phyloP scores from a whole-genome alignment of 35 echinoderm and acorn worm genomes.

The Diadema setosum region DNA sequence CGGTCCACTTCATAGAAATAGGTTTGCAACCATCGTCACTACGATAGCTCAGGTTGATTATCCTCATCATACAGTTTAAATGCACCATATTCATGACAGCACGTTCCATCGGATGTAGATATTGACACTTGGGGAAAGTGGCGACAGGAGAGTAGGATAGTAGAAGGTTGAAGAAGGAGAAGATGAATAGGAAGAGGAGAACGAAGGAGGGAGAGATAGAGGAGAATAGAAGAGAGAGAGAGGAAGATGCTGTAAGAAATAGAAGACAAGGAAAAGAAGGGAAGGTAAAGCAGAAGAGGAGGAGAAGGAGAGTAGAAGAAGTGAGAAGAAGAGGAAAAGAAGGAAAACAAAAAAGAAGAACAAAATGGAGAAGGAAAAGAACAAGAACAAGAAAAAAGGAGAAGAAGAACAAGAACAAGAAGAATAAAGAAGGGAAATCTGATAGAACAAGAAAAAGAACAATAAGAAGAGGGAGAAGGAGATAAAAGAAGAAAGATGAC shows the following conservation, averaged over 20 bases:
- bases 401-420: neutral
- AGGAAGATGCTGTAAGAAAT: neutral
- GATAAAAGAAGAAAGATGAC: neutral
- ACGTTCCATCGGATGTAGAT: no score
- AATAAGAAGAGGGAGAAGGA: neutral
- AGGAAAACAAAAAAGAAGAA: neutral
- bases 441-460: neutral
- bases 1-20: no score
- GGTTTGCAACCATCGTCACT: no score
- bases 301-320: neutral
- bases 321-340: neutral
- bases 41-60: no score
- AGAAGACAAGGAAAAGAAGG: neutral
- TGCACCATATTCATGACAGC: no score
- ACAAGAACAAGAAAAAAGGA: neutral
- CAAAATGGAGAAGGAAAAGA: neutral
- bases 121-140: no score
- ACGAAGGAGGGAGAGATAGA: neutral
- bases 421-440: neutral
- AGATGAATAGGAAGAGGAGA: neutral
- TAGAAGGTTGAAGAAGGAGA: neutral
- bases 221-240: neutral
- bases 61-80: no score
- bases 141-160: neutral
- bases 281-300: neutral